These are phyloP conservation scores for Lithosia quadra DNA, from an alignment of 2,888 invertebrate species.

Conservation along the genomic window DNA sequence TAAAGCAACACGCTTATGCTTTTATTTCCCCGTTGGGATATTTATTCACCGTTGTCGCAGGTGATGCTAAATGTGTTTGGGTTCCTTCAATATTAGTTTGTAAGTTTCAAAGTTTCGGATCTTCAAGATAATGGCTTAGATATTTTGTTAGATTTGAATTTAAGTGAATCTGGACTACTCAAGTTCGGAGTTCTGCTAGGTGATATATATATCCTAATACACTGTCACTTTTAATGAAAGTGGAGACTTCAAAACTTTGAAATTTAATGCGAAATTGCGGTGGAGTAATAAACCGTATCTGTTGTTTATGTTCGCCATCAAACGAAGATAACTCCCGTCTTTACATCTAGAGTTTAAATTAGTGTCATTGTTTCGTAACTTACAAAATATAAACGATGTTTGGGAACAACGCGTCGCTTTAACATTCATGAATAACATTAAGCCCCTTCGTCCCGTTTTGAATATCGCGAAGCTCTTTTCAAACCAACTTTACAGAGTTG, in stretches of 20 bases:
- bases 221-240: conserved; percentile 65
- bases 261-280: conserved; percentile 73
- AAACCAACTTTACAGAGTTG: conserved; percentile 69
- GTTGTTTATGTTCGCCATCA: conserved; percentile 80
- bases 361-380: conserved; percentile 84
- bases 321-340: conserved; percentile 78
- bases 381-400: conserved; percentile 83
- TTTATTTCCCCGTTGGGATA: conserved; percentile 68
- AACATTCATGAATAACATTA: conserved; percentile 85
- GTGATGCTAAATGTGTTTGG: conserved; percentile 65
- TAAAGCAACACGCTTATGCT: conserved; percentile 77
- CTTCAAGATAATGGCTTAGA: conserved; percentile 52
- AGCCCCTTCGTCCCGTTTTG: conserved; percentile 75
- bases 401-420: conserved; percentile 78
- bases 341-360: conserved; percentile 82
- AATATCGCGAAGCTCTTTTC: conserved; percentile 65
- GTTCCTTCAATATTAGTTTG: conserved; percentile 72
- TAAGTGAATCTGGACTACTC: conserved; percentile 70
- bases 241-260: conserved; percentile 68
- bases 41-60: conserved; percentile 18
- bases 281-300: conserved; percentile 73
- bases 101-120: conserved; percentile 67
- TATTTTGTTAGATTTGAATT: conserved; percentile 69
- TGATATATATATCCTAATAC: conserved; percentile 63
- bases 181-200: conserved; percentile 61